Percentiles rank a stretch among this genome's conserved stretches.
These are phyloP conservation scores for Frankliniella fusca DNA, from an alignment of 2,888 invertebrate species.

Conservation along the genomic window DNA sequence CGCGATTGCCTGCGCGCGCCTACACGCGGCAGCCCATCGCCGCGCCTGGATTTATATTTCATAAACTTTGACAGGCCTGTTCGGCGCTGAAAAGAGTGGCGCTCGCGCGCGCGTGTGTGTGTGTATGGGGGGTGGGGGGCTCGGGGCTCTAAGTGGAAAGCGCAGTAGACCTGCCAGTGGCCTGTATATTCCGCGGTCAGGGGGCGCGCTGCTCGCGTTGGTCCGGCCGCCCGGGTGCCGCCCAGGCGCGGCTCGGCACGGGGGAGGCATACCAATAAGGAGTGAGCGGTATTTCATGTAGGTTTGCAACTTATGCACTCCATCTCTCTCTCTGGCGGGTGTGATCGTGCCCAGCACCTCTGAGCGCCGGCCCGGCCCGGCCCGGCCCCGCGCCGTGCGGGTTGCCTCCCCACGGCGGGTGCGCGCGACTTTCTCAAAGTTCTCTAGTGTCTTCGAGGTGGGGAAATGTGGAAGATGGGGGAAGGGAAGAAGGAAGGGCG, in stretches of 20 bases:
- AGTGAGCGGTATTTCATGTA: slow-evolving; percentile 15
- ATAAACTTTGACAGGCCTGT: slow-evolving; percentile 8
- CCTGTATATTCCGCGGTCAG: neutral
- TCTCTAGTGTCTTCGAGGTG: too few species aligned
- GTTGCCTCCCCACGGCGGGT: too few species aligned
- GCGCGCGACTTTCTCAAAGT: too few species aligned
- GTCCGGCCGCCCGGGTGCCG: neutral
- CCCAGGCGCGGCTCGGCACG: neutral
- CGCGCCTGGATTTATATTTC: slow-evolving; percentile 6
- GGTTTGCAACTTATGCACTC: slow-evolving; percentile 23
- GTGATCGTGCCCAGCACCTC: neutral
- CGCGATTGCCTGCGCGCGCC: too few species aligned
- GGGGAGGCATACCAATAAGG: neutral
- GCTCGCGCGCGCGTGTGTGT: too few species aligned
- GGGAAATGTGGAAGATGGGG: too few species aligned
- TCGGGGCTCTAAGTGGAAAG: neutral
- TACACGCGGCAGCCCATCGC: neutral
- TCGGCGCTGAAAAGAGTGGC: neutral
- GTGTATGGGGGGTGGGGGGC: neutral
- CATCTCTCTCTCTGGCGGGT: neutral
- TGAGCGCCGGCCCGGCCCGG: neutral
- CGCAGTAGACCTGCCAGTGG: neutral
- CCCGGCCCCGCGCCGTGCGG: too few species aligned
- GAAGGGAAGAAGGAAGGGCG: too few species aligned
- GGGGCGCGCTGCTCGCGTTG: neutral